phyloP scores from a whole-genome alignment of 2,113 vertebrate species.

The Ictalurus punctatus region DNA sequence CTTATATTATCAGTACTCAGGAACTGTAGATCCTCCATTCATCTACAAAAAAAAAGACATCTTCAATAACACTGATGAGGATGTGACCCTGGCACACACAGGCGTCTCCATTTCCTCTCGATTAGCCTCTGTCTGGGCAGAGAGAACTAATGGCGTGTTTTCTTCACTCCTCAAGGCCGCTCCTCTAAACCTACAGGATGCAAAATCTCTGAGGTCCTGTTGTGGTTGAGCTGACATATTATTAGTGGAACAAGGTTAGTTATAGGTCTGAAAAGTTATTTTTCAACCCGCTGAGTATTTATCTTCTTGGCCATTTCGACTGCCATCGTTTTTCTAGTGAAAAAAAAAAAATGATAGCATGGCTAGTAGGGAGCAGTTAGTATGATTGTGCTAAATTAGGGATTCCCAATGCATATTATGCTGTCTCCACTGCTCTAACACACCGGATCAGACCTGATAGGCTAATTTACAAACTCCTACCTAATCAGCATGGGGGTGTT shows the following conservation, averaged over 20 bases:
- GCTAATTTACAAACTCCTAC: neutral
- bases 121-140: constrained; percentile 19
- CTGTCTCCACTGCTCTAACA: neutral
- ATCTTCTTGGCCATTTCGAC: constrained; percentile 27
- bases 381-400: neutral
- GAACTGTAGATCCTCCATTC: neutral
- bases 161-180: neutral
- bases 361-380: neutral
- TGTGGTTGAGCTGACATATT: constrained; percentile 35
- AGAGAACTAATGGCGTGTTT: constrained; percentile 11
- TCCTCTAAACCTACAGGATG: neutral
- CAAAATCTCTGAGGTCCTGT: constrained; percentile 39
- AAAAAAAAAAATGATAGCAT: neutral
- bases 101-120: constrained; percentile 28
- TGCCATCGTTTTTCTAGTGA: constrained; percentile 30
- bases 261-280: constrained; percentile 39
- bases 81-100: constrained; percentile 26
- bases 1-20: neutral
- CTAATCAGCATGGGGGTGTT: neutral
- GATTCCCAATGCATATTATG: neutral
- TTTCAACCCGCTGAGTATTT: constrained; percentile 37
- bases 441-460: neutral
- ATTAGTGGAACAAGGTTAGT: constrained; percentile 37
- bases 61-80: constrained; percentile 32
- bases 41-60: neutral